phyloP scores from a whole-genome alignment of 2,888 invertebrate species.

The Pyrocoelia pectoralis region DNA sequence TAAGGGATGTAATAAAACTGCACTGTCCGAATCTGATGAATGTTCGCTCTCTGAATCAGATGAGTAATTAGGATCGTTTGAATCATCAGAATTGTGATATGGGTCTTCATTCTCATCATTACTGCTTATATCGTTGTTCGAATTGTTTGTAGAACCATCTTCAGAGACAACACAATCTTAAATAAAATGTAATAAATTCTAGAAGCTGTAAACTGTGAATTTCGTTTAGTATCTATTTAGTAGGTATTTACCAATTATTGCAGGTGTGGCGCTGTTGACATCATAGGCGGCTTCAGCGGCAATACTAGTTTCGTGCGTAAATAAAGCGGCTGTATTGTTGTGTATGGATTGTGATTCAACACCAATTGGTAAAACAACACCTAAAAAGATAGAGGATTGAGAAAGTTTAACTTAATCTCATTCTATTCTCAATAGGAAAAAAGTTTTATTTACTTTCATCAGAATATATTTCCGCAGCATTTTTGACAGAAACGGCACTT shows the following conservation, averaged over 20 bases:
- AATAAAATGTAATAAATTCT: not conserved
- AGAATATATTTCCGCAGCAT: too few species aligned
- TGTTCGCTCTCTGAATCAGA: not conserved
- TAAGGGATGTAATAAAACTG: not conserved
- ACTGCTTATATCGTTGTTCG: not conserved
- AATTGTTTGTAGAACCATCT: not conserved
- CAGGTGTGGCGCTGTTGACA: not conserved
- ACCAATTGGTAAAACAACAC: not conserved
- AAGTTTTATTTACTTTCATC: too few species aligned
- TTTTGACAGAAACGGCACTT: too few species aligned
- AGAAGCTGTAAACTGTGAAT: not conserved
- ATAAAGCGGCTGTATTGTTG: too few species aligned
- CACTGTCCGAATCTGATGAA: conserved; percentile 1
- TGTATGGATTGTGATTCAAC: not conserved
- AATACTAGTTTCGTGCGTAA: not conserved
- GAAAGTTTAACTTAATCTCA: not conserved
- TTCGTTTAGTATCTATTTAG: not conserved
- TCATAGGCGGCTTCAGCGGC: not conserved
- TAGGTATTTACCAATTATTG: not conserved
- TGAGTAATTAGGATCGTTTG: not conserved
- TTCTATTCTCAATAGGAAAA: too few species aligned
- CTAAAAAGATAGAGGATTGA: not conserved
- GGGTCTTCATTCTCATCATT: conserved; percentile 1
- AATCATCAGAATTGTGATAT: conserved; percentile 4
- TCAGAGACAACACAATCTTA: not conserved